A percentile compares a stretch with the other conserved stretches of the same genome.
Conservation (phyloP, 2,113 vertebrate genomes). For the Spheniscus mendiculus region DNA sequence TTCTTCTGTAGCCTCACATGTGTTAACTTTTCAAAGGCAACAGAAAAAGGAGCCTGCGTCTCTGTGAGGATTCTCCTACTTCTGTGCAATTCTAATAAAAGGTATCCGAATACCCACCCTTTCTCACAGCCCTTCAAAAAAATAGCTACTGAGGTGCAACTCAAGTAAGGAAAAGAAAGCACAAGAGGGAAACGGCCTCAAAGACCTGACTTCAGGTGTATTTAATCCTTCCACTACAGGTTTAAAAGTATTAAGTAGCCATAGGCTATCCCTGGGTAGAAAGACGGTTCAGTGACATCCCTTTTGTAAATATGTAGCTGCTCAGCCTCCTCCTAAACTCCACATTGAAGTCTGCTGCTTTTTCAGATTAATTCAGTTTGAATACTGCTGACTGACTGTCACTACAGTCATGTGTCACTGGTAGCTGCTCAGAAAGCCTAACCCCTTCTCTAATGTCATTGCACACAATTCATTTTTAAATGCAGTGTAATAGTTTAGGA, state of each 20-base stretch:
- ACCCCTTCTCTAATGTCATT: slow-evolving; percentile 75
- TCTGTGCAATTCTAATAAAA: slow-evolving; percentile 47
- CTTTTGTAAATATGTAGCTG: slow-evolving; percentile 80
- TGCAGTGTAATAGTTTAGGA: slow-evolving; percentile 62
- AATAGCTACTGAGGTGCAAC: slow-evolving; percentile 51
- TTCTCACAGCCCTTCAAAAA: slow-evolving; percentile 56
- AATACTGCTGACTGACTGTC: slow-evolving; percentile 77
- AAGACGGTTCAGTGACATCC: slow-evolving; percentile 77
- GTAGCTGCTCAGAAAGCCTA: slow-evolving; percentile 75
- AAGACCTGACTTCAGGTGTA: slow-evolving; percentile 61
- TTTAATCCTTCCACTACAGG: slow-evolving; percentile 68
- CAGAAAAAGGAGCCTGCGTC: slow-evolving; percentile 28
- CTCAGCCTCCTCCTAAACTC: slow-evolving; percentile 70
- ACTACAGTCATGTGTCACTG: slow-evolving; percentile 75
- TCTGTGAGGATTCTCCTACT: slow-evolving; percentile 46
- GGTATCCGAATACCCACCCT: slow-evolving; percentile 37
- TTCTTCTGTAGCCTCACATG: slow-evolving; percentile 16
- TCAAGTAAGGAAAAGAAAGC: slow-evolving; percentile 60
- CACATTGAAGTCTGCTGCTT: slow-evolving; percentile 77
- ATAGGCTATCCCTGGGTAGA: slow-evolving; percentile 78
- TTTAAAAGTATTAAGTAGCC: slow-evolving; percentile 81
- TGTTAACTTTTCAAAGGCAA: slow-evolving; percentile 63
- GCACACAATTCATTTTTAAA: slow-evolving; percentile 76
- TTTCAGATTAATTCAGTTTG: slow-evolving; percentile 81
- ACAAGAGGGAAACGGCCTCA: slow-evolving; percentile 62